Percentiles rank a stretch among this genome's conserved stretches.
Conservation (phyloP, 2,888 invertebrate species). For the Phortica magna region DNA sequence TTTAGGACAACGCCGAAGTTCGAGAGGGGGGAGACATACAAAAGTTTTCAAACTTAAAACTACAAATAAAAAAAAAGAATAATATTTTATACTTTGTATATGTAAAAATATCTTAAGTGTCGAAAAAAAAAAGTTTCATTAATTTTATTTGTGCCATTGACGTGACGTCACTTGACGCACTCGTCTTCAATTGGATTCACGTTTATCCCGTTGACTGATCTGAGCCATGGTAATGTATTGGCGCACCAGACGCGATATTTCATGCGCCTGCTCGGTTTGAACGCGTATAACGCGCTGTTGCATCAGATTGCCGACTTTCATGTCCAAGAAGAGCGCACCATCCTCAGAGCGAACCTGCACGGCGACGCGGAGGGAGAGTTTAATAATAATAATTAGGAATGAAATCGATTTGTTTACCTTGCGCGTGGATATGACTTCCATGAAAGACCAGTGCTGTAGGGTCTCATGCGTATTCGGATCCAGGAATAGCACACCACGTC, state of each 20-base stretch:
- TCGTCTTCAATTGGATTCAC: conserved; percentile 63
- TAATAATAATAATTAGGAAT: background rate
- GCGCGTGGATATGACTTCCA: conserved; percentile 96
- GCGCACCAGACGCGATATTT: conserved; percentile 95
- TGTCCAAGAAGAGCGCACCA: conserved; percentile 94
- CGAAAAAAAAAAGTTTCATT: conserved; percentile 26
- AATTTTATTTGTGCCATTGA: conserved; percentile 16
- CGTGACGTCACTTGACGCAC: background rate
- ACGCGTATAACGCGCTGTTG: conserved; percentile 96
- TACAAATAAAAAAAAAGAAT: conserved; percentile 13
- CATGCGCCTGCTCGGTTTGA: conserved; percentile 98
- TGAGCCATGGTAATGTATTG: conserved; percentile 97
- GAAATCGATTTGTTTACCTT: conserved; percentile 80
- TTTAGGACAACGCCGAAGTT: conserved; percentile 32
- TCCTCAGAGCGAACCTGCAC: conserved; percentile 89
- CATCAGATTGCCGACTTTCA: conserved; percentile 98
- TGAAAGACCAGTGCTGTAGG: conserved; percentile 94
- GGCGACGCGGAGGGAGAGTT: background rate
- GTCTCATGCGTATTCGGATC: conserved; percentile 96
- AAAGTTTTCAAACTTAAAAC: conserved; percentile 14
- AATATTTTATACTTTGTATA: conserved; percentile 38
- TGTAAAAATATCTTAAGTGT: conserved; percentile 43
- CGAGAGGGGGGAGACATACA: background rate
- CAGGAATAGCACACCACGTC: conserved; percentile 95
- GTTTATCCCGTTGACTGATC: conserved; percentile 77